Base-by-base conservation (phyloP, 2,113 vertebrate species). In the Potamarius usumacintae region DNA sequence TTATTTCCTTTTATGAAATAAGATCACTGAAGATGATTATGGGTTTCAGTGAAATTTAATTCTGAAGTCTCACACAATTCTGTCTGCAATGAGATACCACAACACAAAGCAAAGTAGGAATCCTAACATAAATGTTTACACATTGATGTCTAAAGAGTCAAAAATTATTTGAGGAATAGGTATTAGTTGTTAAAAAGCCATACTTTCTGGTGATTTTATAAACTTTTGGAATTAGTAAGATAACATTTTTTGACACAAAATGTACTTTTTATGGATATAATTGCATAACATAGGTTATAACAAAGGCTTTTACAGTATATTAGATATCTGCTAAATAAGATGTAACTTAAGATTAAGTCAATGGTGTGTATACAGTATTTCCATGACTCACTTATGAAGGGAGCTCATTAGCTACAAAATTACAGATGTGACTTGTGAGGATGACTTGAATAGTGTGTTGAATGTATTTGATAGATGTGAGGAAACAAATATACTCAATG, bases 1-100 rank as follows among this genome's bases (percentile, higher is more conserved):
- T 81, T 60, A 81, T 60, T 81, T 81, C 34, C 55, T 10, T 81
- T 81, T 58, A 60, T 53, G 57, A 57, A 57, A 30, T 60, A 81
- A n/a, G 22, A 77, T 80, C 15, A 58, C 15, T 34, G 55, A 4
- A 60, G 15, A 34, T 11, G 55, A 58, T 81, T 81, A 58, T 60
- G 7, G 7, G 27, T 81, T 81, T 60, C 79, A 60, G 17, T 60
- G 17, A 34, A 60, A 81, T 34, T 57, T 30, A 57, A 57, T 57
- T 30, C 0, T 57, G 52, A 57, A 53, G 48, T 77, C 76, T 78
- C 6, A 12, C n/a, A 78, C 22, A 78, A 53, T 78, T 53, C 15
- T 42, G 76, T 7, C 72, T 50, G 69, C 2, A 1, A 22, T 50
- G 6, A 15, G 11, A 79, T 79, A 79, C 17, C 7, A 22, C 30